phyloP scores from a whole-genome alignment of 2,797 vertebrate genomes.

The Acanthurus leucopareius region DNA sequence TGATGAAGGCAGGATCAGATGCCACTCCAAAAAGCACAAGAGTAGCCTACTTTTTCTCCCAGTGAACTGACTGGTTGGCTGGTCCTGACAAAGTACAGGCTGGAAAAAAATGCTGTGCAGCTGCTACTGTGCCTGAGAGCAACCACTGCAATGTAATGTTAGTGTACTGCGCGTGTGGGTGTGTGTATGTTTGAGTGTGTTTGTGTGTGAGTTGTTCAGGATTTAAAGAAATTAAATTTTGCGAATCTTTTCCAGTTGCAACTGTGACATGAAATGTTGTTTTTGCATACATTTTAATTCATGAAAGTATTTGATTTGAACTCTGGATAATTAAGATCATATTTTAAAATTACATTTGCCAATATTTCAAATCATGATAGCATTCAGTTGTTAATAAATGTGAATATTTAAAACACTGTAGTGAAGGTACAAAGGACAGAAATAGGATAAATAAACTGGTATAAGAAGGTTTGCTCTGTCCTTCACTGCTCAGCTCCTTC shows the following conservation, averaged over 20 bases:
- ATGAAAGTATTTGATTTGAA: background rate
- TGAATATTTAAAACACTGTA: no score
- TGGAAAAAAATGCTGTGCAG: slow-evolving; percentile 75
- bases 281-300: background rate
- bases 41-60: slow-evolving; percentile 60
- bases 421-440: no score
- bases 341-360: background rate
- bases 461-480: no score
- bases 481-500: no score
- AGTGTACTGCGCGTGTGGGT: slow-evolving; percentile 37
- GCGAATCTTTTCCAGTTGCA: background rate
- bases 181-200: slow-evolving; percentile 26
- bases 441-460: no score
- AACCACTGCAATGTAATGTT: slow-evolving; percentile 51
- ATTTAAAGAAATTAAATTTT: slow-evolving; percentile 13
- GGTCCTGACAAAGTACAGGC: slow-evolving; percentile 60
- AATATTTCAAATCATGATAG: background rate
- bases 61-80: slow-evolving; percentile 55
- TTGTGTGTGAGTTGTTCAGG: slow-evolving; percentile 15
- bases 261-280: background rate
- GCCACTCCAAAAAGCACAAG: slow-evolving; percentile 60
- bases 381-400: background rate
- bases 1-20: slow-evolving; percentile 70
- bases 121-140: slow-evolving; percentile 74
- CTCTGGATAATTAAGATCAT: background rate